Evolutionary conservation across 2,113 vertebrate species (phyloP), one percentile per base, ranked within the genome.

Genomic region (Desmodus rotundus): DNA sequence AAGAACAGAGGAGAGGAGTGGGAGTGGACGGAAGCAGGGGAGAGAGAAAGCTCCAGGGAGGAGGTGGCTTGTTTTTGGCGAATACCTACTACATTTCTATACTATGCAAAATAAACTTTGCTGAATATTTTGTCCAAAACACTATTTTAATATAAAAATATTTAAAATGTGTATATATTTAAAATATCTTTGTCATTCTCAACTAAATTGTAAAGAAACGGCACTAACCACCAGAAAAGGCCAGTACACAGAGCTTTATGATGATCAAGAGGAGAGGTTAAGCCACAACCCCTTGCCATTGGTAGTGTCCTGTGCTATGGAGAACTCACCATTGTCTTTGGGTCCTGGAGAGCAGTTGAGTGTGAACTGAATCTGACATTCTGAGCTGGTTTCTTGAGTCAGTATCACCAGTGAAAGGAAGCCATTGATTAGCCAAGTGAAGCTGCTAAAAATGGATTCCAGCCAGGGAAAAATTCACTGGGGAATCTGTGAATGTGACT

Each of bases 341-440:
- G 67, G 78, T 97, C 54, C 90, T 93, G 45, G 63, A 96, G 82
- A 90, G 45, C 16, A 7, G 70, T 89, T 73, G 0, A 0, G 45
- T 96, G 80, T 87, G 91, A 98, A 97, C 91, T 96, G 94, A 94
- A 97, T 89, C 95, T 97, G 97, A 98, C 96, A 98, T 98, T 97
- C 93, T 77, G 93, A 98, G 94, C 89, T 96, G 95, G 88, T 97
- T 98, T 97, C 82, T 82, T 91, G 93, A 96, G 98, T 98, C 97
- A 96, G 87, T 98, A 98, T 97, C 95, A 97, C 94, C 97, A 96
- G 38, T 97, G 97, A 98, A 97, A 97, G 89, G 92, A 96, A 98
- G 74, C 97, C 97, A 98, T 82, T 98, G 98, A 98, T 98, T 93
- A 98, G 92, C 84, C 80, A 98, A 98, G 94, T 97, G 97, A 97